Evolutionary conservation across 1,140 invertebrate species (phyloP), one percentile per base, ranked within the genome.

Genomic region (Bombus waltoni): DNA sequence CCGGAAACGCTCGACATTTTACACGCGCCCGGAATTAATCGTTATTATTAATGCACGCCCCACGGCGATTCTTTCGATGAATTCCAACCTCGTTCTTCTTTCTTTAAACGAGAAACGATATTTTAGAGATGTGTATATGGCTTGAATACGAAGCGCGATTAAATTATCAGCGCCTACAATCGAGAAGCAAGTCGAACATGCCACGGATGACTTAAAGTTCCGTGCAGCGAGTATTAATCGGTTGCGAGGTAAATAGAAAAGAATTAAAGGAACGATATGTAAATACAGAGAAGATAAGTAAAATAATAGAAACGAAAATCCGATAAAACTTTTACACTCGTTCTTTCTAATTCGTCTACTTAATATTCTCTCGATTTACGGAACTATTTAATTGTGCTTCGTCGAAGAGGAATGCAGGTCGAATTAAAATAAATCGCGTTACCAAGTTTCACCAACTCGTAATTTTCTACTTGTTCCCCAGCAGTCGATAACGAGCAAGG

Each of bases 11-110:
- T 62, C 80, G 80, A 81, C 53, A 62, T 65, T 74, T 74, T 47
- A 47, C 80, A 73, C 70, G 38, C 35, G 53, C n/a, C 38, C 10
- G 28, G 53, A 81, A 81, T 81, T 72, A 73, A 81, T 81, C 57
- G n/a, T 10, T 11, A 81, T 73, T 44, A 81, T 40, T 28, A 22
- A 62, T 35, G 38, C 47, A 40, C n/a, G 8, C 5, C 9, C 9
- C 9, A 53, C 18, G 18, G 9, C 13, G 15, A 13, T 42, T 65
- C 71, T 15, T 22, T 11, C 32, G 68, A 28, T 15, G 22, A 68
- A 18, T 32, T 70, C 4, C 1, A 11, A 18, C 13, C 11, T 53
- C 5, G 15, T 18, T 8, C 18, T 32, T 11, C 18, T 25, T 25
- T 5, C 22, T 25, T 42, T 9, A 22, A 22, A 53, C 22, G 22